These are phyloP conservation scores for Pseudochirops cupreus DNA, from an alignment of 2,797 vertebrate genomes.

Conservation along the genomic window DNA sequence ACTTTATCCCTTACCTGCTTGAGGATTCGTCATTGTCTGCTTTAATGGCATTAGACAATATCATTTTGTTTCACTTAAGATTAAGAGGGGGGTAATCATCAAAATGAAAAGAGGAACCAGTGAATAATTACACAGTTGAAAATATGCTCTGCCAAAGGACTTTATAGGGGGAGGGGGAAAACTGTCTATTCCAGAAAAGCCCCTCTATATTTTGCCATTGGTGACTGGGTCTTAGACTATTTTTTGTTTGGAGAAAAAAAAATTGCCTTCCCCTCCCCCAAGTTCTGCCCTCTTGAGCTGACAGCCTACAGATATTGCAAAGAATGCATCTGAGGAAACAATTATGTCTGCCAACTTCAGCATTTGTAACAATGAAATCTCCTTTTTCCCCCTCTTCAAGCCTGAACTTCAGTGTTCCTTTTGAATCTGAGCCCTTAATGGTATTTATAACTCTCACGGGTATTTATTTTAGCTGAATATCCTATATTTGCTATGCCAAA, in stretches of 20 bases:
- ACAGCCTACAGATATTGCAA: neutral
- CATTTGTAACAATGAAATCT: slow-evolving; percentile 56
- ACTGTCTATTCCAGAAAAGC: slow-evolving; percentile 35
- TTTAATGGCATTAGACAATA: slow-evolving; percentile 83
- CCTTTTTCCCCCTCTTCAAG: slow-evolving; percentile 54
- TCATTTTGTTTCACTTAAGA: slow-evolving; percentile 84
- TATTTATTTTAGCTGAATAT: slow-evolving; percentile 70
- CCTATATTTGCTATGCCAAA: slow-evolving; percentile 70
- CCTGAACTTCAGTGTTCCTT: slow-evolving; percentile 62
- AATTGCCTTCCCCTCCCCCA: slow-evolving; percentile 16
- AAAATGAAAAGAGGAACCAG: slow-evolving; percentile 74
- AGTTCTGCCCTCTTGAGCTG: slow-evolving; percentile 43
- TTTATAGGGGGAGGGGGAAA: slow-evolving; percentile 64
- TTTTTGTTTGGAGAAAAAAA: slow-evolving; percentile 36
- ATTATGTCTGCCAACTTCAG: slow-evolving; percentile 56
- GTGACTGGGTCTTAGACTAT: slow-evolving; percentile 50
- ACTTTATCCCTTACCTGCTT: slow-evolving; percentile 82
- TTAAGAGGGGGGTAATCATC: slow-evolving; percentile 72
- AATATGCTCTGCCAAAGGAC: slow-evolving; percentile 68
- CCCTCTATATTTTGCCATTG: neutral
- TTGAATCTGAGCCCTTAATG: slow-evolving; percentile 68
- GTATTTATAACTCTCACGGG: slow-evolving; percentile 64
- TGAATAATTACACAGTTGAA: slow-evolving; percentile 84
- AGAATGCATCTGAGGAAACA: slow-evolving; percentile 65
- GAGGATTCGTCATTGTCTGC: slow-evolving; percentile 83